Evolutionary conservation across 1,140 invertebrate genomes (phyloP).

Genomic region (Macrotrachela quadricornifera): DNA sequence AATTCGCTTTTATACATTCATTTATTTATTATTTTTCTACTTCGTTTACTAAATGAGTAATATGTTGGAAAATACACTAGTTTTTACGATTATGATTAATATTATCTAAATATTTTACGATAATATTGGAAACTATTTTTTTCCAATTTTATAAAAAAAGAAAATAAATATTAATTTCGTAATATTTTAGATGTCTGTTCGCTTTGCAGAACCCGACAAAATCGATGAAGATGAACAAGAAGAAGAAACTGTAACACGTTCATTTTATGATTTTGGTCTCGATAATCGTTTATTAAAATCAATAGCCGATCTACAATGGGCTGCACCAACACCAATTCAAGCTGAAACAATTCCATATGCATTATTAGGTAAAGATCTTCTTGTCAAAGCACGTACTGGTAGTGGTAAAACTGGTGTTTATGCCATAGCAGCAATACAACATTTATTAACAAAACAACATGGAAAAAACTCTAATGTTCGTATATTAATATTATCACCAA

Average conservation of each 20-base stretch:
- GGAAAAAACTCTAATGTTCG: slow-evolving; percentile 44
- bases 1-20: no score
- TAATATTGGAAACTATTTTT: no score
- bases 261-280: slow-evolving; percentile 4
- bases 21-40: no score
- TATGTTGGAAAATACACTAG: no score
- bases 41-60: no score
- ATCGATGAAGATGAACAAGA: neutral
- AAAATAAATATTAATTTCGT: no score
- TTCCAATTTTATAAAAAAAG: no score
- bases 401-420: slow-evolving; percentile 96
- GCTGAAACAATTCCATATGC: slow-evolving; percentile 82
- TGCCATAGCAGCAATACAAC: slow-evolving; percentile 78
- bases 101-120: no score
- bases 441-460: slow-evolving; percentile 46
- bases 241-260: neutral
- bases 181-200: no score
- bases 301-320: slow-evolving; percentile 69
- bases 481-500: slow-evolving; percentile 62
- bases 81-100: no score
- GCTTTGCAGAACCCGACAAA: neutral
- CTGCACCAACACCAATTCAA: slow-evolving; percentile 77
- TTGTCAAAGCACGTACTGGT: slow-evolving; percentile 81
- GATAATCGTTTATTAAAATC: slow-evolving; percentile 53
- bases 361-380: slow-evolving; percentile 82